These are phyloP conservation scores for Pelodiscus sinensis DNA, from an alignment of 2,113 vertebrate genomes.

Conservation along the genomic window DNA sequence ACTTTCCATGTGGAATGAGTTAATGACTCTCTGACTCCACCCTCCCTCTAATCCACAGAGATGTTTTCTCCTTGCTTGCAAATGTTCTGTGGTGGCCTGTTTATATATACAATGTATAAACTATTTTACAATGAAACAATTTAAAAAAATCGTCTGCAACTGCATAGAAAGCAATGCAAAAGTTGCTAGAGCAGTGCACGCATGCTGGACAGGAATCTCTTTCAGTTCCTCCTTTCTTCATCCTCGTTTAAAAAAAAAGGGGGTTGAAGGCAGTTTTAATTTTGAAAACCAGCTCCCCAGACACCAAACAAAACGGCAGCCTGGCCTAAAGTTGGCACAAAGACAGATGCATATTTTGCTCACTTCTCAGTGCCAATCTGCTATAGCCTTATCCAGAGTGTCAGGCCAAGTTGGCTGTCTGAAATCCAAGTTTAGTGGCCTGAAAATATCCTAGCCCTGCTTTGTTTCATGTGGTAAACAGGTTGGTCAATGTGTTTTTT, in stretches of 20 bases:
- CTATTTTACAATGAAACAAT: slow-evolving; percentile 24
- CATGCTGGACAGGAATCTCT: slow-evolving; percentile 67
- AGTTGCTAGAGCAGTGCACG: slow-evolving; percentile 74
- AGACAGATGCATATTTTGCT: slow-evolving; percentile 74
- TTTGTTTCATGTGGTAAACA: slow-evolving; percentile 71
- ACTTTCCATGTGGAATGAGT: neutral
- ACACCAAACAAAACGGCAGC: slow-evolving; percentile 76
- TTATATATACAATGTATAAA: neutral
- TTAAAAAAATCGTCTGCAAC: slow-evolving; percentile 41
- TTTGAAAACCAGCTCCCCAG: slow-evolving; percentile 72
- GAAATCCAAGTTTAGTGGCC: slow-evolving; percentile 68
- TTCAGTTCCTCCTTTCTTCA: slow-evolving; percentile 75
- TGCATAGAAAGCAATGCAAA: slow-evolving; percentile 22
- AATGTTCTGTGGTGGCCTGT: neutral
- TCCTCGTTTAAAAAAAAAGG: slow-evolving; percentile 65
- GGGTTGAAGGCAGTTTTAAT: slow-evolving; percentile 73
- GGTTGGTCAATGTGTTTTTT: slow-evolving; percentile 41
- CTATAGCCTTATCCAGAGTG: slow-evolving; percentile 62
- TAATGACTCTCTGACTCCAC: neutral
- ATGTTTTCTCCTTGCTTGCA: neutral
- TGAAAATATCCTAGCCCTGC: slow-evolving; percentile 48
- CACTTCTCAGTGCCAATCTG: slow-evolving; percentile 67
- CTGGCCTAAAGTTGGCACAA: slow-evolving; percentile 68
- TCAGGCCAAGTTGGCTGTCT: slow-evolving; percentile 60
- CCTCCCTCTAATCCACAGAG: neutral